Percentiles rank a stretch among this genome's conserved stretches.
These are phyloP conservation scores for Mimachlamys varia DNA, from an alignment of 2,888 invertebrate genomes.

Conservation along the genomic window DNA sequence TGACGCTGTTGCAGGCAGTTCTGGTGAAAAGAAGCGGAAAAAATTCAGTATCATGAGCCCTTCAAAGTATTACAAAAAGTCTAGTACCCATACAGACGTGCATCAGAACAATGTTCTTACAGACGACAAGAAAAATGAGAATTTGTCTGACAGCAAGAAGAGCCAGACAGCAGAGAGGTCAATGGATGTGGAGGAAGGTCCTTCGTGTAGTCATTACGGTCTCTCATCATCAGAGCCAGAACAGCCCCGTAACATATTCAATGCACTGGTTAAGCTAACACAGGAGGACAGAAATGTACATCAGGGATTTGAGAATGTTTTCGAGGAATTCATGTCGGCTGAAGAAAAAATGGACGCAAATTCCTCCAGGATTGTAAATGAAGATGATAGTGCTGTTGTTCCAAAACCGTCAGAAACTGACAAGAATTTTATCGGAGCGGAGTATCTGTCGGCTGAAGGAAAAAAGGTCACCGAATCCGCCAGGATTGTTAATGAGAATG, in stretches of 20 bases:
- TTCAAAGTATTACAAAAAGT: background rate
- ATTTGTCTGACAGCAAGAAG: background rate
- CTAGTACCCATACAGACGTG: background rate
- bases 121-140: background rate
- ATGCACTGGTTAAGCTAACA: background rate
- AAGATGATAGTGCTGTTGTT: background rate
- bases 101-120: background rate
- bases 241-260: background rate
- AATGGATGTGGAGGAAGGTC: background rate
- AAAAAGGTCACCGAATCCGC: too few relatives aligned
- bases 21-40: background rate
- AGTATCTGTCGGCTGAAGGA: too few relatives aligned
- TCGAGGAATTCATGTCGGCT: background rate
- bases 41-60: background rate
- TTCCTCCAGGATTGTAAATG: background rate
- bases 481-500: too few relatives aligned
- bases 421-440: background rate
- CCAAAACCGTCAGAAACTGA: too few relatives aligned
- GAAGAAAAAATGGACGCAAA: background rate
- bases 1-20: background rate
- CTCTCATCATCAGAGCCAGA: background rate
- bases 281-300: background rate
- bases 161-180: background rate
- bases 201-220: background rate
- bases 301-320: background rate